Evolutionary conservation across 2,888 invertebrate species (phyloP), one percentile per base, ranked within the genome.

Genomic region (Smittia sp.): DNA sequence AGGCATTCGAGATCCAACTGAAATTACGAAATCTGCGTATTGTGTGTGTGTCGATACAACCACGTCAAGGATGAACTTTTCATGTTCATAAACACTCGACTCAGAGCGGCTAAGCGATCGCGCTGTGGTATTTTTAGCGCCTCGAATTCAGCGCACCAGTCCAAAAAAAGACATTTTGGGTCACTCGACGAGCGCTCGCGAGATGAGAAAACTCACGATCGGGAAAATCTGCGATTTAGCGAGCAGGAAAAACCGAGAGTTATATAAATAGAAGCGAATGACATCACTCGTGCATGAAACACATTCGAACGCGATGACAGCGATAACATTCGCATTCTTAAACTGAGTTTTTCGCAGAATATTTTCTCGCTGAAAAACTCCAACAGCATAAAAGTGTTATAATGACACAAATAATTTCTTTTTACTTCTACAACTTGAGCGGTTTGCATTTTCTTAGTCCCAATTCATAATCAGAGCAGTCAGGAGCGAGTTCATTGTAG

Each of bases 121-220:
- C 58, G 58, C 58, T 27, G 18, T 22, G n/a, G n/a, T 58, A 58
- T 58, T 58, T 58, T 58, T 58, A 58, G 18, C 2, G 1, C 22
- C 20, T 22, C 1, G 9, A 18, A 58, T 54, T 54, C 69, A 18
- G 20, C 20, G 25, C 69, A 54, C 69, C 69, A 54, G 41, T n/a
- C 69, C 69, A 69, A 69, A 69, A 69, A 69, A 69, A 69, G 69
- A 69, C 41, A 52, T 69, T 68, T 68, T 46, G 46, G 46, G 68
- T 41, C 68, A 68, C 68, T 46, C 38, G 66, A 65, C n/a, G 18
- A 18, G 18, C 2, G 18, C 18, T 46, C 52, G 18, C 2, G n/a
- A n/a, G 52, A 18, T 7, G 22, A 20, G 58, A 52, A 7, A 7
- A 7, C 18, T 52, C 52, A 52, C 18, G 58, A 18, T n/a, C 9